These are phyloP conservation scores for Branchipolynoe longqiensis DNA, from an alignment of 2,888 invertebrate species.

Conservation along the genomic window DNA sequence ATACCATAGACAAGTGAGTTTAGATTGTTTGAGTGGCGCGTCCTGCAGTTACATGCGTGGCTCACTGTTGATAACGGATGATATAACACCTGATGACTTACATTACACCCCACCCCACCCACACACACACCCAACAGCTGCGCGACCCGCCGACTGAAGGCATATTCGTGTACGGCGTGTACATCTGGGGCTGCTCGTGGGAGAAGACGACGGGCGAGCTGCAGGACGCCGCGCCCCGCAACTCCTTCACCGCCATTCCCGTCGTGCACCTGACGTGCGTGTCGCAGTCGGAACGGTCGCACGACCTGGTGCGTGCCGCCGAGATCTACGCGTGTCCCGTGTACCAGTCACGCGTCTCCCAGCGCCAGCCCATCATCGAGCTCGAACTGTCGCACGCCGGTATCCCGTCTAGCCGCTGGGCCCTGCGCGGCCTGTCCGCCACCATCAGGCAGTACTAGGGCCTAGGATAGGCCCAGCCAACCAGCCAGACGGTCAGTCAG, in stretches of 20 bases:
- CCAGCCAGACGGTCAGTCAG: too few species aligned
- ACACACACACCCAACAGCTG: constrained; percentile 70
- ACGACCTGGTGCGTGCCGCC: constrained; percentile 74
- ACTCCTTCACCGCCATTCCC: constrained; percentile 77
- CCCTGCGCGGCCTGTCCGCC: constrained; percentile 79
- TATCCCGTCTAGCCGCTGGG: constrained; percentile 78
- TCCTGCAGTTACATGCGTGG: too few species aligned
- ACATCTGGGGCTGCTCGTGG: constrained; percentile 82
- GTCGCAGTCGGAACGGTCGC: constrained; percentile 75
- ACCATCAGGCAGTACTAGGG: constrained; percentile 79
- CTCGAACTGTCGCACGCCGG: constrained; percentile 78
- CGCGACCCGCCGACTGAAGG: constrained; percentile 82
- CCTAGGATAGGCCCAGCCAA: too few species aligned
- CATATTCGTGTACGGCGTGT: constrained; percentile 81
- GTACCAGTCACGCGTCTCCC: constrained; percentile 76
- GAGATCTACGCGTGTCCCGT: constrained; percentile 81
- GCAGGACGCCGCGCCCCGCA: constrained; percentile 78
- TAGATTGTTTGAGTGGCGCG: too few species aligned
- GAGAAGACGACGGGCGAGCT: constrained; percentile 81
- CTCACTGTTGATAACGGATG: too few species aligned
- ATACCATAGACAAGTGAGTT: too few species aligned
- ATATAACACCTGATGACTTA: too few species aligned
- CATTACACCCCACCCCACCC: background rate
- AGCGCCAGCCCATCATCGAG: constrained; percentile 77
- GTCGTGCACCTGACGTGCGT: constrained; percentile 81